Evolutionary conservation across 2,797 vertebrate species (phyloP).

Genomic region (Characodon lateralis): DNA sequence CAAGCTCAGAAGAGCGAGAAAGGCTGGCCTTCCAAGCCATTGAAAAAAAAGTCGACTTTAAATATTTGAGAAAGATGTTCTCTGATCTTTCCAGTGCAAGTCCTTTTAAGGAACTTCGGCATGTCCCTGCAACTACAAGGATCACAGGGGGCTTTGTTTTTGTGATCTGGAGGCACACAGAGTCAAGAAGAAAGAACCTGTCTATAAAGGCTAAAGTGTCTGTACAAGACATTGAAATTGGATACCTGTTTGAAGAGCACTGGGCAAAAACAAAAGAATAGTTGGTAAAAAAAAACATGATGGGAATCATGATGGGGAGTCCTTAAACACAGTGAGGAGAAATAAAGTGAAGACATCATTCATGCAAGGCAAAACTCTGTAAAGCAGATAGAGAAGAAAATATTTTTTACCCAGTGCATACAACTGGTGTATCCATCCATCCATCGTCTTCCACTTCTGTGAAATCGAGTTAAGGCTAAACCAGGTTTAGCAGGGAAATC

Average conservation of each 20-base stretch:
- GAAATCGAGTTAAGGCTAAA: no score
- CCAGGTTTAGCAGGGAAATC: no score
- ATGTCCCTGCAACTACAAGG: constrained; percentile 31
- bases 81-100: constrained; percentile 49
- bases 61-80: constrained; percentile 34
- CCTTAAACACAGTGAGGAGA: background rate
- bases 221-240: constrained; percentile 33
- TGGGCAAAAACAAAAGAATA: constrained; percentile 19
- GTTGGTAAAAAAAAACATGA: background rate
- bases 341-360: background rate
- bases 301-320: background rate
- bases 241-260: constrained; percentile 45
- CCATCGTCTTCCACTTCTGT: background rate
- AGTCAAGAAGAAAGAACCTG: constrained; percentile 15
- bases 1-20: constrained; percentile 1
- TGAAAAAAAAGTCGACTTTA: constrained; percentile 22
- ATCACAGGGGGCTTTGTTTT: constrained; percentile 54
- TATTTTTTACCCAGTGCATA: background rate
- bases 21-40: constrained; percentile 12
- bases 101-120: constrained; percentile 64
- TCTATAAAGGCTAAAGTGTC: constrained; percentile 7
- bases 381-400: background rate
- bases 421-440: background rate
- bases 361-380: background rate
- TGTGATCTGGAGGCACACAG: constrained; percentile 28